Percentiles rank a stretch among this genome's conserved stretches.
Conservation (phyloP, 2,113 vertebrate genomes). For the Prinia subflava region DNA sequence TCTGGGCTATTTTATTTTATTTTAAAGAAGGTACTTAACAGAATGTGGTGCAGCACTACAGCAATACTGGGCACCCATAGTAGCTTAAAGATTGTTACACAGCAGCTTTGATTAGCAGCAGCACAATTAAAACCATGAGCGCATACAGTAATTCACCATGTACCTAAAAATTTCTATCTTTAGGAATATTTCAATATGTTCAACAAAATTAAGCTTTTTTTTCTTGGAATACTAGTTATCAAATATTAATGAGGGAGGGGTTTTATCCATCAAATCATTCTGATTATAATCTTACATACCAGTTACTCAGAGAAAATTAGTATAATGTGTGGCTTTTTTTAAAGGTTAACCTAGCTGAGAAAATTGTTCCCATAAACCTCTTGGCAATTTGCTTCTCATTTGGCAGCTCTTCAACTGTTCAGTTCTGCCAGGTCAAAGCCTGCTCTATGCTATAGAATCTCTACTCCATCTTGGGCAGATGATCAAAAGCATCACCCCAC, state of each 20-base stretch:
- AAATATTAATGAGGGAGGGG: conserved; percentile 12
- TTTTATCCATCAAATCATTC: not conserved
- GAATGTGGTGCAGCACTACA: not conserved
- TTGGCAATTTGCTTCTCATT: not conserved
- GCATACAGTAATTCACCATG: conserved; percentile 24
- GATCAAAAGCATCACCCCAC: not conserved
- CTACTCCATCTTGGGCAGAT: not conserved
- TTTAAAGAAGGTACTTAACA: not conserved
- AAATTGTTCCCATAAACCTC: not conserved
- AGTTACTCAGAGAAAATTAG: not conserved
- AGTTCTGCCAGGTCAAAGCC: not conserved
- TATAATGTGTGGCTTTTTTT: not conserved
- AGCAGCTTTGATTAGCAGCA: conserved; percentile 35
- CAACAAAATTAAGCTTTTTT: conserved; percentile 13
- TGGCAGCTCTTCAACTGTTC: not conserved
- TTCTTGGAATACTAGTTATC: conserved; percentile 30
- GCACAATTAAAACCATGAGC: conserved; percentile 15
- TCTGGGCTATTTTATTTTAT: not conserved
- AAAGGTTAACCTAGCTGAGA: not conserved
- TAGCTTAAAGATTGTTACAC: conserved; percentile 18
- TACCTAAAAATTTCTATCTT: conserved; percentile 44
- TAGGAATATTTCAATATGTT: conserved; percentile 6
- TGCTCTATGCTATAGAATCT: not conserved
- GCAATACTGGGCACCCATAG: not conserved
- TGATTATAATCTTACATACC: not conserved